A percentile compares a stretch with the other conserved stretches of the same genome.
phyloP scores from a whole-genome alignment of 2,888 invertebrate genomes.

The Physocephala rufipes region DNA sequence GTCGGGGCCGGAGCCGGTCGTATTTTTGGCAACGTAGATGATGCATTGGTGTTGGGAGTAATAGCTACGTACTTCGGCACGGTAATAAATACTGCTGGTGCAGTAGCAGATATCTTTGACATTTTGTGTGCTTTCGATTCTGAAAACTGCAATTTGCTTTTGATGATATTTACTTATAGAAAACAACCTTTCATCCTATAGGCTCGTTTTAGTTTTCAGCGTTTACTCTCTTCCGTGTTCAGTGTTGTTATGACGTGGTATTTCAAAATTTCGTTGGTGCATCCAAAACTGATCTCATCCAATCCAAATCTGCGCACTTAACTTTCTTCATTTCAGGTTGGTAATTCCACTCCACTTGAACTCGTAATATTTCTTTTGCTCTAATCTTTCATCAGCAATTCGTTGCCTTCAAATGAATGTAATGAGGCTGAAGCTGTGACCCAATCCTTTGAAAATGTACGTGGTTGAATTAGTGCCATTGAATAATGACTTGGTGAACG shows the following conservation, averaged over 20 bases:
- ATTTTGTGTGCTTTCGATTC: conserved; percentile 42
- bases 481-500: conserved; percentile 37
- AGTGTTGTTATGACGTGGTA: conserved; percentile 28
- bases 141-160: background rate
- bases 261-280: conserved; percentile 11
- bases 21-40: conserved; percentile 50
- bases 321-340: conserved; percentile 51
- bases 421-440: background rate
- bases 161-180: background rate
- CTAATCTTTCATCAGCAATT: background rate
- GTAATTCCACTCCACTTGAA: conserved; percentile 48
- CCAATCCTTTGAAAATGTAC: conserved; percentile 10
- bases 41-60: conserved; percentile 47
- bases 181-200: conserved; percentile 19
- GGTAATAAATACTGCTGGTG: conserved; percentile 58
- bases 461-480: conserved; percentile 25
- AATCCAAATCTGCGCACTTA: conserved; percentile 34
- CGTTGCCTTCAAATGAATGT: background rate
- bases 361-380: conserved; percentile 47
- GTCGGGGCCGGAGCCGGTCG: conserved; percentile 48
- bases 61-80: conserved; percentile 62
- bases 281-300: conserved; percentile 40
- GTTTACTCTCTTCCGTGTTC: conserved; percentile 38
- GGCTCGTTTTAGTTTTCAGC: conserved; percentile 15
- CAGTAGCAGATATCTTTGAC: conserved; percentile 48